phyloP scores from a whole-genome alignment of 2,113 vertebrate species.

The Hyperopisus bebe region DNA sequence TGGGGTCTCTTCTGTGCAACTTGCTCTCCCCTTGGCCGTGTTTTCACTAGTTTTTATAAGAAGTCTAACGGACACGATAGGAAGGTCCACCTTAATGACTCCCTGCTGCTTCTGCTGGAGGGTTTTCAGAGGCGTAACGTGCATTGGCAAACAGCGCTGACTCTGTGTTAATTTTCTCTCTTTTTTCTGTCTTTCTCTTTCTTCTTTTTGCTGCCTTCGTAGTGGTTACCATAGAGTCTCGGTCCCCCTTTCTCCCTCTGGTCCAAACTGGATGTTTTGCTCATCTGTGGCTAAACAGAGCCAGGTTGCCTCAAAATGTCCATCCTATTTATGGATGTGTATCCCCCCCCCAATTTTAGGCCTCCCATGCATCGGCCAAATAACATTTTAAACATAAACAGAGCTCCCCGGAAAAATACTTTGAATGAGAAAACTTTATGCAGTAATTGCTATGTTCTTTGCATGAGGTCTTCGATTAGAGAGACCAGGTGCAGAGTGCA shows the following conservation, averaged over 20 bases:
- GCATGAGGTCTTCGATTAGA: background rate
- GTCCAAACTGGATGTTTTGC: constrained; percentile 11
- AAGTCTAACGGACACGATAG: background rate
- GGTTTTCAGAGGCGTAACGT: background rate
- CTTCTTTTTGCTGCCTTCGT: background rate
- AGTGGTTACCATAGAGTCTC: background rate
- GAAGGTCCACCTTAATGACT: background rate
- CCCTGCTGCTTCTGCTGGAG: background rate
- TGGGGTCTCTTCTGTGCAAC: background rate
- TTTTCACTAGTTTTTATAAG: background rate
- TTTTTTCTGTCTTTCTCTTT: background rate
- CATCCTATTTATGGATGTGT: background rate
- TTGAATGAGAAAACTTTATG: constrained; percentile 3
- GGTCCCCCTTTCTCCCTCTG: background rate
- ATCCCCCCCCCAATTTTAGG: background rate
- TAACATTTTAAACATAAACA: constrained; percentile 4
- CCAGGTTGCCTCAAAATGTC: background rate
- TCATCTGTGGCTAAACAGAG: constrained; percentile 2
- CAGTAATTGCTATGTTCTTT: constrained; percentile 8
- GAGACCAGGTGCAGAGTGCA: background rate
- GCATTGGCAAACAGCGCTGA: background rate
- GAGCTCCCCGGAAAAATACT: background rate
- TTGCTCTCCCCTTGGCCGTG: background rate
- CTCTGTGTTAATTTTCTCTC: background rate
- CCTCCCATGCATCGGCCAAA: background rate